phyloP scores from a whole-genome alignment of 2,888 invertebrate species.

The Eumacrocentrus americanus region DNA sequence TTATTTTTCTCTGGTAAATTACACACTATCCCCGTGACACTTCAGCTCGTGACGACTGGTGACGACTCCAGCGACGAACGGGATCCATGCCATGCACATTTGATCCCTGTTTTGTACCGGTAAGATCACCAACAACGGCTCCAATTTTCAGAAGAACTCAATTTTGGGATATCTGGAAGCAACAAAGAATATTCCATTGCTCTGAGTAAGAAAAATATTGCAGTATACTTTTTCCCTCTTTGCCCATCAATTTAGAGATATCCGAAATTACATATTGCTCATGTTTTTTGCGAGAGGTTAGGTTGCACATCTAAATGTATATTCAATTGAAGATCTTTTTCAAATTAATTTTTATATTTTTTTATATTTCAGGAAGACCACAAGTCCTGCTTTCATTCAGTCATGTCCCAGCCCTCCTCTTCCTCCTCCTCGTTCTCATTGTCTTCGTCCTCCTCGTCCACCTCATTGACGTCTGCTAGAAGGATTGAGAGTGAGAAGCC shows the following conservation, averaged over 20 bases:
- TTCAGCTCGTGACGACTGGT: constrained; percentile 1
- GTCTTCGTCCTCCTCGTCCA: constrained; percentile 53
- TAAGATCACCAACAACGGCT: background rate
- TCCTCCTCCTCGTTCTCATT: constrained; percentile 22
- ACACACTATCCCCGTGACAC: constrained; percentile 13
- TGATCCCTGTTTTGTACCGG: background rate
- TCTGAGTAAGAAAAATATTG: too few relatives aligned
- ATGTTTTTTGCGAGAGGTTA: too few relatives aligned
- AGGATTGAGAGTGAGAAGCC: constrained; percentile 53
- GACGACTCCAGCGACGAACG: background rate
- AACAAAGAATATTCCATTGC: too few relatives aligned
- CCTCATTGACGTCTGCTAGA: constrained; percentile 48
- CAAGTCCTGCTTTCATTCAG: too few relatives aligned
- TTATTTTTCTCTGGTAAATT: background rate
- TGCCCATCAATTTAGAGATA: too few relatives aligned
- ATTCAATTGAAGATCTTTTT: background rate
- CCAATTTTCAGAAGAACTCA: background rate
- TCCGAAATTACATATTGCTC: too few relatives aligned
- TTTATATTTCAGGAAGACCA: constrained; percentile 22
- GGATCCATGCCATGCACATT: constrained; percentile 5
- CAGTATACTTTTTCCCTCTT: too few relatives aligned
- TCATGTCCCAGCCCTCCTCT: constrained; percentile 27
- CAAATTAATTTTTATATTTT: too few relatives aligned
- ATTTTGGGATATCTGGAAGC: too few relatives aligned
- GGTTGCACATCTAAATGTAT: background rate